These are phyloP conservation scores for Hirtodrosophila trivittata DNA, from an alignment of 2,888 invertebrate species.

Conservation along the genomic window DNA sequence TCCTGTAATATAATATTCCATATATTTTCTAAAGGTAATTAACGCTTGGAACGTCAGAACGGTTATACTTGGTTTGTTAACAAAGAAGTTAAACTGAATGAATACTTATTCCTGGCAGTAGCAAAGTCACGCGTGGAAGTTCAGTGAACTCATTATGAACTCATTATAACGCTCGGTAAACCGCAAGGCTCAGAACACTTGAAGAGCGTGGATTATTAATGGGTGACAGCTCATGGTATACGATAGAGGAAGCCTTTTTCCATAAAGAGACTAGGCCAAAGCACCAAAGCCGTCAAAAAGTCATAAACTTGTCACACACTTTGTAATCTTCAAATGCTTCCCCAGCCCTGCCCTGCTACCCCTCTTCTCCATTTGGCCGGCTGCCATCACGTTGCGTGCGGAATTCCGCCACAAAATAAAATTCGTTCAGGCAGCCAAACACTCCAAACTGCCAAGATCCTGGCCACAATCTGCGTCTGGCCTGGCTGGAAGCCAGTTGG, in stretches of 20 bases:
- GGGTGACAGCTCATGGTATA: slow-evolving; percentile 55
- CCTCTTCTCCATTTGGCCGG: slow-evolving; percentile 38
- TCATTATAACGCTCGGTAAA: slow-evolving; percentile 53
- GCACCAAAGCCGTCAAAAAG: slow-evolving; percentile 68
- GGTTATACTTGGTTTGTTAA: slow-evolving; percentile 7
- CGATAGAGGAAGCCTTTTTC: slow-evolving; percentile 11
- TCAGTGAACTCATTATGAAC: slow-evolving; percentile 72
- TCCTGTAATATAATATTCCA: neutral
- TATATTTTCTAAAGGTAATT: neutral
- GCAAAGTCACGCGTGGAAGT: slow-evolving; percentile 54
- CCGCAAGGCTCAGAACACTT: slow-evolving; percentile 36
- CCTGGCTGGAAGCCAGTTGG: slow-evolving; percentile 5
- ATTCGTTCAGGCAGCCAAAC: slow-evolving; percentile 36
- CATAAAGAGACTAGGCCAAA: slow-evolving; percentile 36
- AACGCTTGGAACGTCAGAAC: slow-evolving; percentile 6
- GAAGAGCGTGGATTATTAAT: slow-evolving; percentile 41
- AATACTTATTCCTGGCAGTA: slow-evolving; percentile 25
- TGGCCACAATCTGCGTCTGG: slow-evolving; percentile 16
- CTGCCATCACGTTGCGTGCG: slow-evolving; percentile 53
- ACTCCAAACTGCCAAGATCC: slow-evolving; percentile 23
- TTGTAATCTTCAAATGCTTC: slow-evolving; percentile 62
- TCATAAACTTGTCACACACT: slow-evolving; percentile 75
- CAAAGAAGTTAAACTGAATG: slow-evolving; percentile 11
- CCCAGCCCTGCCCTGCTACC: neutral
- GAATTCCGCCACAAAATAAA: slow-evolving; percentile 40